Percentiles rank a stretch among this genome's conserved stretches.
Conservation (phyloP, 2,888 invertebrate genomes). For the Pimpla rufipes region DNA sequence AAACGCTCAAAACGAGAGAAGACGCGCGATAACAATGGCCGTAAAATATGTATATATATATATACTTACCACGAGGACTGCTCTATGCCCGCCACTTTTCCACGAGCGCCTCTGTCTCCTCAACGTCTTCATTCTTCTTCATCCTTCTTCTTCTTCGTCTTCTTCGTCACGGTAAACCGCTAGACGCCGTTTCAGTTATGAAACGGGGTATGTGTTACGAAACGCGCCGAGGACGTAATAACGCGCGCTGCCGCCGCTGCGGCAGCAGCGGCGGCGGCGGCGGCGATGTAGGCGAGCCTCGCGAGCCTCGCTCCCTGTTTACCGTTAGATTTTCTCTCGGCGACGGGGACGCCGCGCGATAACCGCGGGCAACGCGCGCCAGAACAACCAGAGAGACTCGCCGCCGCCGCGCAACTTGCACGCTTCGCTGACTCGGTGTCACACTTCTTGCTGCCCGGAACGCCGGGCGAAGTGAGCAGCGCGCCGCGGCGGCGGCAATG, state of each 20-base stretch:
- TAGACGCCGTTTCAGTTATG: conserved; percentile 80
- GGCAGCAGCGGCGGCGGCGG: conserved; percentile 31
- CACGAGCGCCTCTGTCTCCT: not conserved
- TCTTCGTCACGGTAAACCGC: conserved; percentile 74
- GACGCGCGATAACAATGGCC: conserved; percentile 44
- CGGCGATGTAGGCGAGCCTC: conserved; percentile 60
- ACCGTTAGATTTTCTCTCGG: conserved; percentile 84
- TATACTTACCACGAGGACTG: too few species aligned
- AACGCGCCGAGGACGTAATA: conserved; percentile 80
- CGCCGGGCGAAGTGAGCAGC: conserved; percentile 53
- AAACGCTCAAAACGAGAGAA: conserved; percentile 4
- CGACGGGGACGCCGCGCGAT: conserved; percentile 2
- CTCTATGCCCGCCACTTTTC: too few species aligned
- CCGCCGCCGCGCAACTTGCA: conserved; percentile 26
- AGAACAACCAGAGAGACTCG: conserved; percentile 14
- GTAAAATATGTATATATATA: conserved; percentile 5
- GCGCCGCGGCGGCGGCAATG: conserved; percentile 69
- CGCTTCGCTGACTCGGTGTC: conserved; percentile 71
- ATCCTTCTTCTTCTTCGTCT: conserved; percentile 55
- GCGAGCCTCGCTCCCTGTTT: conserved; percentile 53
- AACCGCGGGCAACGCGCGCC: conserved; percentile 10
- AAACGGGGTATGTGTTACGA: conserved; percentile 80
- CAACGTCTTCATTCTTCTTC: conserved; percentile 42
- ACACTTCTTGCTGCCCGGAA: conserved; percentile 71
- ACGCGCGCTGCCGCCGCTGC: conserved; percentile 45